A percentile compares a stretch with the other conserved stretches of the same genome.
phyloP scores from a whole-genome alignment of 2,113 vertebrate genomes.

The Peromyscus californicus region DNA sequence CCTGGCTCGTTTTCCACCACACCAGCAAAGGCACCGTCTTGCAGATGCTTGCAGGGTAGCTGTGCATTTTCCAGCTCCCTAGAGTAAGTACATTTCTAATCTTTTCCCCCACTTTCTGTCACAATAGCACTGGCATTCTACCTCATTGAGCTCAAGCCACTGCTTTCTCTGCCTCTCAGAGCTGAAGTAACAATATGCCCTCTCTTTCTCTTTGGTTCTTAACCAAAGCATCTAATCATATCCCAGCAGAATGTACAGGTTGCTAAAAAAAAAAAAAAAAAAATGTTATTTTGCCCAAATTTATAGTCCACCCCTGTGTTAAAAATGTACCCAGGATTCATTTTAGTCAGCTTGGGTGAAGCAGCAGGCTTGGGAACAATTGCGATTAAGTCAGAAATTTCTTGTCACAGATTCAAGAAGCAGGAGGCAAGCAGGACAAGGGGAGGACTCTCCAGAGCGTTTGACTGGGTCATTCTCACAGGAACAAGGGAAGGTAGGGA shows the following conservation, averaged over 20 bases:
- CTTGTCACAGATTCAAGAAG: not conserved
- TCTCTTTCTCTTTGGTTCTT: not conserved
- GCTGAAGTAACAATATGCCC: not conserved
- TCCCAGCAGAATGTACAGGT: not conserved
- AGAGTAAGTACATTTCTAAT: not conserved
- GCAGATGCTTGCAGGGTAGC: not conserved
- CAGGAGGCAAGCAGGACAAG: not conserved
- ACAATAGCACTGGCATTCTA: not conserved
- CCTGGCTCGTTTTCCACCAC: not conserved
- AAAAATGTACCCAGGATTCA: constrained; percentile 4
- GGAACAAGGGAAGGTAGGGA: not conserved
- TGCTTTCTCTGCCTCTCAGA: not conserved
- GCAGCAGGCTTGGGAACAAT: not conserved
- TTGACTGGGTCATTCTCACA: not conserved
- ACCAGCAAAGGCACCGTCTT: not conserved
- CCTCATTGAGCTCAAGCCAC: not conserved
- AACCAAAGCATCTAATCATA: not conserved
- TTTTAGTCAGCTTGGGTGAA: not conserved
- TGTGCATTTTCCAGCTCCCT: not conserved
- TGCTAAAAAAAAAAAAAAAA: not conserved
- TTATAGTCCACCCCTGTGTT: not conserved
- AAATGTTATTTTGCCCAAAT: not conserved
- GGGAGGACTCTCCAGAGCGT: not conserved
- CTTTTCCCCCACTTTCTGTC: not conserved
- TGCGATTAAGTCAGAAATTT: not conserved